These are phyloP conservation scores for Pachypeltis micranthus DNA, from an alignment of 1,140 invertebrate species.

Conservation along the genomic window DNA sequence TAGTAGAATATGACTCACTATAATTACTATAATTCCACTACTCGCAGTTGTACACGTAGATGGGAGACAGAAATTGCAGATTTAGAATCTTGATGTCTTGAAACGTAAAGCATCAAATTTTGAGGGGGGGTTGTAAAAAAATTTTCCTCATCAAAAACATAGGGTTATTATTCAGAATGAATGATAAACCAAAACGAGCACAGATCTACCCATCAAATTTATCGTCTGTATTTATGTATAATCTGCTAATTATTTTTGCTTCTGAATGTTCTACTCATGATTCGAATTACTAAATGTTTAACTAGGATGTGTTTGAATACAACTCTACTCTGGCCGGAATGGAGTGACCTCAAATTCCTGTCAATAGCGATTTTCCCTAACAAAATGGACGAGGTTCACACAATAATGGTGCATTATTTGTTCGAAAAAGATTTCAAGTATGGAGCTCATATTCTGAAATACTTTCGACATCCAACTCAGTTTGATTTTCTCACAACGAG, in stretches of 20 bases:
- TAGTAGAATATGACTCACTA: too few species aligned
- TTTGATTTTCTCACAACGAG: slow-evolving; percentile 18
- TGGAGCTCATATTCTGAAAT: slow-evolving; percentile 24
- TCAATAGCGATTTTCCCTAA: slow-evolving; percentile 46
- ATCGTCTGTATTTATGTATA: slow-evolving; percentile 13
- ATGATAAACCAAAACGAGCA: too few species aligned
- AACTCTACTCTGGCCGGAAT: slow-evolving; percentile 31
- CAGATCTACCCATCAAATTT: too few species aligned
- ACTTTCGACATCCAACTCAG: slow-evolving; percentile 10
- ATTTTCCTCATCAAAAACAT: too few species aligned
- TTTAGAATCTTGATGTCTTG: too few species aligned
- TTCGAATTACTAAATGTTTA: neutral
- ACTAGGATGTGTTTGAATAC: slow-evolving; percentile 42
- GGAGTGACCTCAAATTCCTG: slow-evolving; percentile 29
- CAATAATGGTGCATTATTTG: slow-evolving; percentile 33
- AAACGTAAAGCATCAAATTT: too few species aligned
- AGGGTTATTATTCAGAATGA: too few species aligned
- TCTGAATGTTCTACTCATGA: too few species aligned
- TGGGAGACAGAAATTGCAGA: too few species aligned
- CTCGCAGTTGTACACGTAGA: too few species aligned
- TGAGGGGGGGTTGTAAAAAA: too few species aligned
- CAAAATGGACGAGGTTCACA: slow-evolving; percentile 47
- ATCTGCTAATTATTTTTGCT: slow-evolving; percentile 9
- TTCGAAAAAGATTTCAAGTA: slow-evolving; percentile 24
- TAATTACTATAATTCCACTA: too few species aligned